Conservation (phyloP, 2,113 vertebrate species). For the Elgaria multicarinata region DNA sequence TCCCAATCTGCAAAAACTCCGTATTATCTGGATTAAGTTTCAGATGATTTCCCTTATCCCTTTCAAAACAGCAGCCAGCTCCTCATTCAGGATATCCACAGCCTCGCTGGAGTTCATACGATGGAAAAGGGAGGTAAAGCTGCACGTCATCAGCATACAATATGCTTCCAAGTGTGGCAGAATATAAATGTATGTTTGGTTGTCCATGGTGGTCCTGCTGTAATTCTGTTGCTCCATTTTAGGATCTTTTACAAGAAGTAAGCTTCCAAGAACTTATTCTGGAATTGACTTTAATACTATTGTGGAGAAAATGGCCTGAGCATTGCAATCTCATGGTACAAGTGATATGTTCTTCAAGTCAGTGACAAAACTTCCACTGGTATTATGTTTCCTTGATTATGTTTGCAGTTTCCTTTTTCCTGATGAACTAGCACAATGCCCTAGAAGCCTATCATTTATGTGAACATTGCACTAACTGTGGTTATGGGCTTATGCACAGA, state of each 20-base stretch:
- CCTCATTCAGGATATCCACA: no score
- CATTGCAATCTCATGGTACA: no score
- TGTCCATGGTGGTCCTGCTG: conserved; percentile 38
- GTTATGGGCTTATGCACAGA: conserved; percentile 48
- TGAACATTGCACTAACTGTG: conserved; percentile 58
- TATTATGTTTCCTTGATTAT: background rate
- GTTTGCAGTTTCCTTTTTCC: conserved; percentile 34
- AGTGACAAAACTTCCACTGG: background rate
- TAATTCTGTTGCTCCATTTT: conserved; percentile 27
- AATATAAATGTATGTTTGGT: conserved; percentile 29
- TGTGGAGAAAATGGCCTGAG: background rate
- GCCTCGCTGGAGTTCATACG: no score
- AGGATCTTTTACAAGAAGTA: conserved; percentile 9
- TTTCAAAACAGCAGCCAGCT: no score
- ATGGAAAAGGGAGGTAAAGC: no score
- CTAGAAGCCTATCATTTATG: conserved; percentile 26
- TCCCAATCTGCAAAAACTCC: no score
- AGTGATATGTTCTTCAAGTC: background rate
- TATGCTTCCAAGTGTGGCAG: background rate
- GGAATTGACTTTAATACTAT: background rate
- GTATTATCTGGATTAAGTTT: no score
- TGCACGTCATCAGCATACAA: no score
- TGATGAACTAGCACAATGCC: conserved; percentile 15
- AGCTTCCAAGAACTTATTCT: background rate
- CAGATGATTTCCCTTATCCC: no score